Conservation (phyloP, 1,140 invertebrate genomes). For the Drosophila arizonae region DNA sequence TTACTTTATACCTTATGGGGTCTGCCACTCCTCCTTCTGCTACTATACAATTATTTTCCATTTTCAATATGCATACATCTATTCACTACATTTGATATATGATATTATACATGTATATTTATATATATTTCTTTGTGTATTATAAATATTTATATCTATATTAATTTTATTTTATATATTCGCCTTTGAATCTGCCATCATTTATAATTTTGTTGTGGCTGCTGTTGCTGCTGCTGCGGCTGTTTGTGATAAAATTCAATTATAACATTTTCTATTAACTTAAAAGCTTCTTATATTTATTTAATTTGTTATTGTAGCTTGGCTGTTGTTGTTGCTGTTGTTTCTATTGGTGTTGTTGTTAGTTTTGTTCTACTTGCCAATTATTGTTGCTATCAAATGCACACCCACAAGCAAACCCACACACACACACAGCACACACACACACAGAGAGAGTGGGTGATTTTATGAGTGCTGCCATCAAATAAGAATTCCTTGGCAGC, state of each 20-base stretch:
- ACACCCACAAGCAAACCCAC: slow-evolving; percentile 8
- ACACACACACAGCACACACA: neutral
- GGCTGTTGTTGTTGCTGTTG: slow-evolving; percentile 6
- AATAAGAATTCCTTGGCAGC: slow-evolving; percentile 38
- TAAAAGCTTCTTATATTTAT: slow-evolving; percentile 81
- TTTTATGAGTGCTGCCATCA: slow-evolving; percentile 57
- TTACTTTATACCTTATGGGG: too few species aligned
- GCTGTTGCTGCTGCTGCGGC: slow-evolving; percentile 25
- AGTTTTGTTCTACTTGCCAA: slow-evolving; percentile 34
- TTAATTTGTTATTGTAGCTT: slow-evolving; percentile 75
- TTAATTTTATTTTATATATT: slow-evolving; percentile 11
- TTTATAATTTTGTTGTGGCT: slow-evolving; percentile 8
- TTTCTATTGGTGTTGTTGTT: slow-evolving; percentile 12
- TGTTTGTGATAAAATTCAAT: slow-evolving; percentile 66
- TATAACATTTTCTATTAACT: slow-evolving; percentile 77
- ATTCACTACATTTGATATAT: too few species aligned
- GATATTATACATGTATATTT: too few species aligned
- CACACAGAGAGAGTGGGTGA: too few species aligned
- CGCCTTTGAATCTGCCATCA: slow-evolving; percentile 8
- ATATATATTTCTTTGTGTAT: too few species aligned
- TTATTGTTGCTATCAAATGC: slow-evolving; percentile 41
- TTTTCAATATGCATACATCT: too few species aligned
- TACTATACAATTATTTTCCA: too few species aligned
- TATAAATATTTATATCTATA: neutral
- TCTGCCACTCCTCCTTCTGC: too few species aligned